A percentile compares a stretch with the other conserved stretches of the same genome.
phyloP scores from a whole-genome alignment of 2,113 vertebrate species.

The Paramisgurnus dabryanus region DNA sequence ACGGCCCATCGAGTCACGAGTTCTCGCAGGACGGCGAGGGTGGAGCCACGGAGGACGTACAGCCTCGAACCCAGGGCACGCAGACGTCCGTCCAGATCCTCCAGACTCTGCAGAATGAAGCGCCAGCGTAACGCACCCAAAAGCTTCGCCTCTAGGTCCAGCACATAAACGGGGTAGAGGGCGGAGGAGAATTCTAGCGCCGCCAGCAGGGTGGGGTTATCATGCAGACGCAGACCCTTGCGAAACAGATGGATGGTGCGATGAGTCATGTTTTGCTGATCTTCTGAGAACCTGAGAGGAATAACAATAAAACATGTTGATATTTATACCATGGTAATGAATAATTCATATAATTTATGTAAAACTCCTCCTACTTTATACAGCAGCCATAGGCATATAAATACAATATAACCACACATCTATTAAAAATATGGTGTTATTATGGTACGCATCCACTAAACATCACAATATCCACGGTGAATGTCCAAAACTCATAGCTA shows the following conservation, averaged over 20 bases:
- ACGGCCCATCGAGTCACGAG: slow-evolving; percentile 61
- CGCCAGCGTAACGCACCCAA: slow-evolving; percentile 61
- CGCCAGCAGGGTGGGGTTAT: slow-evolving; percentile 65
- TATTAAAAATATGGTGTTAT: too few species aligned
- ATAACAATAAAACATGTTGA: too few species aligned
- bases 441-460: neutral
- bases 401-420: too few species aligned
- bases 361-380: too few species aligned
- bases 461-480: neutral
- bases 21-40: slow-evolving; percentile 44
- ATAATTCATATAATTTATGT: too few species aligned
- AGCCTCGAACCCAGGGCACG: slow-evolving; percentile 57
- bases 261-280: slow-evolving; percentile 10
- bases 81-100: slow-evolving; percentile 63
- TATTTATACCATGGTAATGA: too few species aligned
- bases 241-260: slow-evolving; percentile 69
- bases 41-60: slow-evolving; percentile 64
- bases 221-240: slow-evolving; percentile 66
- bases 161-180: slow-evolving; percentile 62
- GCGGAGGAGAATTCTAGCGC: slow-evolving; percentile 60
- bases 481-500: neutral
- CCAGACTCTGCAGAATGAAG: slow-evolving; percentile 66
- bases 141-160: slow-evolving; percentile 53
- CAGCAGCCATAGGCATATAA: too few species aligned
- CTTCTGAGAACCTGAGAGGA: too few species aligned